Percentiles rank a stretch among this genome's conserved stretches.
These are phyloP conservation scores for Aradophagus sp. DNA, from an alignment of 1,140 invertebrate species.

Conservation along the genomic window DNA sequence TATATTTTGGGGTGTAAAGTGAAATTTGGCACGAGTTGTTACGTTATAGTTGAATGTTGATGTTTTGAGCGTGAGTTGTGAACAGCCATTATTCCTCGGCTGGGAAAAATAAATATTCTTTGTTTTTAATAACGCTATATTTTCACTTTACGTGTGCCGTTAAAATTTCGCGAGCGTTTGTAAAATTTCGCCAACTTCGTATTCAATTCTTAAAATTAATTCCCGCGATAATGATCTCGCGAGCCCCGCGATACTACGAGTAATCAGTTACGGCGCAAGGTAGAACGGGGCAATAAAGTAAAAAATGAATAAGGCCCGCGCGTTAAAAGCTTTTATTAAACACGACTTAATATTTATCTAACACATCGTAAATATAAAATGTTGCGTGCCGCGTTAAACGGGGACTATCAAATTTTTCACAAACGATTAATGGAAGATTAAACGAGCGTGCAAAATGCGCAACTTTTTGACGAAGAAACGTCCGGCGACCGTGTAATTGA, in stretches of 20 bases:
- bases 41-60: conserved; percentile 49
- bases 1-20: conserved; percentile 29
- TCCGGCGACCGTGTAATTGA: background rate
- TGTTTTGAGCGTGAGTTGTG: conserved; percentile 53
- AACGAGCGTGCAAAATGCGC: conserved; percentile 11
- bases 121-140: conserved; percentile 21
- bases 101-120: conserved; percentile 32
- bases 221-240: too few relatives aligned
- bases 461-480: background rate
- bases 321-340: conserved; percentile 4
- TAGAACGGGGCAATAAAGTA: too few relatives aligned
- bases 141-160: conserved; percentile 4
- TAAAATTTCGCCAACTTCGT: background rate
- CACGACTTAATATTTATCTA: conserved; percentile 18
- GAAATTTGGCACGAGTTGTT: conserved; percentile 52
- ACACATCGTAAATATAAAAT: conserved; percentile 23
- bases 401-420: conserved; percentile 3
- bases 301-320: background rate
- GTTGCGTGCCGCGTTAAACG: conserved; percentile 12
- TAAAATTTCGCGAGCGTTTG: conserved; percentile 5
- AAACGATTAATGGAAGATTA: conserved; percentile 16
- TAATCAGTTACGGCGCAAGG: too few relatives aligned
- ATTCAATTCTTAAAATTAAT: background rate
- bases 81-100: conserved; percentile 45
- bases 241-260: too few relatives aligned